Conservation (phyloP, 2,888 invertebrate species). For the Machimus rusticus region DNA sequence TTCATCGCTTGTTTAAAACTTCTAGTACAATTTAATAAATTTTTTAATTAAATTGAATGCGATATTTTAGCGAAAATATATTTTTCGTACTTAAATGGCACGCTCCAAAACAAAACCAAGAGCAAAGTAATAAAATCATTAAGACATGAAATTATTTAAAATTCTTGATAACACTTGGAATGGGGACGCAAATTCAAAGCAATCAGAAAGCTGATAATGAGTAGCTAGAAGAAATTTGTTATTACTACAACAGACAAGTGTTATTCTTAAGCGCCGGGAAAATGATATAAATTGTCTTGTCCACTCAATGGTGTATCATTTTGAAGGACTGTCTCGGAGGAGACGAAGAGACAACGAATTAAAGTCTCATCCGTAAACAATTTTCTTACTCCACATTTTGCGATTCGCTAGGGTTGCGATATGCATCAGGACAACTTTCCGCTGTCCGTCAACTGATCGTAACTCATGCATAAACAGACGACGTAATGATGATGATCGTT, state of each 20-base stretch:
- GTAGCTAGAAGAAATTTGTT: neutral
- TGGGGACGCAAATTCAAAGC: neutral
- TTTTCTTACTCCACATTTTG: neutral
- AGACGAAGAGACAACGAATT: neutral
- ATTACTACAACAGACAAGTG: neutral
- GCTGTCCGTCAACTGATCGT: slow-evolving; percentile 37
- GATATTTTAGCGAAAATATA: neutral
- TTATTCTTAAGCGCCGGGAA: neutral
- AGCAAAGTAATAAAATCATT: neutral
- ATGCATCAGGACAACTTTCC: neutral
- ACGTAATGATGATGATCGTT: slow-evolving; percentile 42
- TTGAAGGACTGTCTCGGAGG: neutral
- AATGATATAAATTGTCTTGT: neutral
- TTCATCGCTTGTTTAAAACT: too few relatives aligned
- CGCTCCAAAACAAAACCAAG: neutral
- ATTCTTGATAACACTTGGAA: neutral
- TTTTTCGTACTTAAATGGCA: neutral
- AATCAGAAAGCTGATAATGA: neutral
- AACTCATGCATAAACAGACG: slow-evolving; percentile 43
- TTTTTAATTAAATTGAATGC: neutral
- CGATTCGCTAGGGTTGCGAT: neutral
- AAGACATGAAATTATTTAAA: neutral
- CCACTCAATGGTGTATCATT: neutral
- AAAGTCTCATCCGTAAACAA: neutral
- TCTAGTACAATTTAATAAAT: too few relatives aligned